A percentile compares a stretch with the other conserved stretches of the same genome.
Evolutionary conservation across 2,113 vertebrate species (phyloP).

Genomic region (Archilochus colubris): DNA sequence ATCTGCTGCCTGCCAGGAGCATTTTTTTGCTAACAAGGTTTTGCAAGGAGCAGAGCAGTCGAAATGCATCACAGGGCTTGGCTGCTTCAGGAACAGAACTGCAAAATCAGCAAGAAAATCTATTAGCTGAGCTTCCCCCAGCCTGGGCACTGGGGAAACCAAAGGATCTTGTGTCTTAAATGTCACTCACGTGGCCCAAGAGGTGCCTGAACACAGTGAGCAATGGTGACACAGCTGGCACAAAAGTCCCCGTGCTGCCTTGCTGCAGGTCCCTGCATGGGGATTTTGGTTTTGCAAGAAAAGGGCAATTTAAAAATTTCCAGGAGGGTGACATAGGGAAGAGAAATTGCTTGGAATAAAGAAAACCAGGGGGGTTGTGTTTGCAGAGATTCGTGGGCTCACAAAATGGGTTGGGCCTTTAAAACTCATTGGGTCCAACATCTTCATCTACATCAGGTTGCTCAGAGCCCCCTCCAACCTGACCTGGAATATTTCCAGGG

Average conservation of each 20-base stretch:
- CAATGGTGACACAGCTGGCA: rapidly evolving
- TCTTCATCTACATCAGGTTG: not conserved
- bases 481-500: rapidly evolving
- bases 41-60: not conserved
- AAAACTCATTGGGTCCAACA: not conserved
- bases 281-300: not conserved
- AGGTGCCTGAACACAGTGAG: rapidly evolving
- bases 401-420: not conserved
- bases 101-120: slow-evolving; percentile 36
- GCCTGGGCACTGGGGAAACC: not conserved
- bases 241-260: not conserved
- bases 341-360: not conserved
- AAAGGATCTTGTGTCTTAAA: not conserved
- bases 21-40: slow-evolving; percentile 34
- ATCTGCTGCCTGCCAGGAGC: not conserved
- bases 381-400: not conserved
- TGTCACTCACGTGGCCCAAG: not conserved
- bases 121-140: not conserved
- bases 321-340: not conserved
- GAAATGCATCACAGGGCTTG: not conserved
- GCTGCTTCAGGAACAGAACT: not conserved
- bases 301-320: not conserved
- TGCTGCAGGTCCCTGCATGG: not conserved
- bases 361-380: not conserved
- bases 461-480: not conserved